A percentile compares a stretch with the other conserved stretches of the same genome.
Conservation (phyloP, 2,888 invertebrate genomes). For the Athrips mouffetella region DNA sequence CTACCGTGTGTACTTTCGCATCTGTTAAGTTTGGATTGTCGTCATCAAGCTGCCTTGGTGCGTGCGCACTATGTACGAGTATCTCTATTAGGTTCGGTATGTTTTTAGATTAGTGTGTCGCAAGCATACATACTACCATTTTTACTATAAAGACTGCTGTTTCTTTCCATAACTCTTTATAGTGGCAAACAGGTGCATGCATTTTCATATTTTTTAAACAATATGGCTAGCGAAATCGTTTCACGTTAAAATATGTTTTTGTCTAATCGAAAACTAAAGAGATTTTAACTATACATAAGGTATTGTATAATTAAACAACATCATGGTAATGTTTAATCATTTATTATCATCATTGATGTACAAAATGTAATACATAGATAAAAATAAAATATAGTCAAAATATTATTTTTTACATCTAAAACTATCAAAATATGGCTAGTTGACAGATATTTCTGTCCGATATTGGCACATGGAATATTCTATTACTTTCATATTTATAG, state of each 20-base stretch:
- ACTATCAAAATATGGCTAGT: conserved; percentile 71
- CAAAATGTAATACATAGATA: conserved; percentile 64
- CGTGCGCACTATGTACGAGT: too few species aligned
- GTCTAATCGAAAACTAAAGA: neutral
- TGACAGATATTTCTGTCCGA: conserved; percentile 53
- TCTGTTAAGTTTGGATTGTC: too few species aligned
- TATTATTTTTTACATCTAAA: conserved; percentile 60
- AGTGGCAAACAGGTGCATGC: too few species aligned
- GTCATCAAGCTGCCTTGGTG: too few species aligned
- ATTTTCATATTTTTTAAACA: too few species aligned
- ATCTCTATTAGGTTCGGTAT: too few species aligned
- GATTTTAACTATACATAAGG: neutral
- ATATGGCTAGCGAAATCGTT: too few species aligned
- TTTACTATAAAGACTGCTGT: too few species aligned
- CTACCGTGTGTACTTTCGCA: too few species aligned
- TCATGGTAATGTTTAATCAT: conserved; percentile 57
- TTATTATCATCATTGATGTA: conserved; percentile 70
- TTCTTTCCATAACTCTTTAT: too few species aligned
- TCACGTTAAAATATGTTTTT: neutral
- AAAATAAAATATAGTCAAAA: conserved; percentile 49
- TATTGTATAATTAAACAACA: conserved; percentile 26
- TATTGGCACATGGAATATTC: conserved; percentile 70
- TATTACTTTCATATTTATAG: conserved; percentile 18
- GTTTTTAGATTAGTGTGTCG: too few species aligned
- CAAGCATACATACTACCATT: too few species aligned